phyloP scores from a whole-genome alignment of 1,140 invertebrate species.

The Leptoteleia sp. region DNA sequence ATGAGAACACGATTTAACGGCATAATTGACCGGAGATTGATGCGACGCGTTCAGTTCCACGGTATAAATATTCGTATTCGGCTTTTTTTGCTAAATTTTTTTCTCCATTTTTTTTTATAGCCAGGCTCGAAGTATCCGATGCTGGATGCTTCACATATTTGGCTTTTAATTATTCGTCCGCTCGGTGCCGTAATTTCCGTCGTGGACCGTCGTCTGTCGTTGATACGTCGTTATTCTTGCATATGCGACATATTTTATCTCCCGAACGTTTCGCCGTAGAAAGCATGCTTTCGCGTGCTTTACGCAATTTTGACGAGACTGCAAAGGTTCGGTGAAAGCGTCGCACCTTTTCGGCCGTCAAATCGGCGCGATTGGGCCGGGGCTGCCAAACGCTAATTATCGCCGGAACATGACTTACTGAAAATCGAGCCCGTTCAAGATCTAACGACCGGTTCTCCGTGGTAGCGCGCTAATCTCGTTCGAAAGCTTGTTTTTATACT shows the following conservation, averaged over 20 bases:
- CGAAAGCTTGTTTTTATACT: constrained; percentile 47
- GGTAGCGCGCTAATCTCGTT: constrained; percentile 26
- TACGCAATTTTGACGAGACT: constrained; percentile 48
- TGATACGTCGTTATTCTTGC: constrained; percentile 29
- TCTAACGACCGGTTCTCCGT: constrained; percentile 31
- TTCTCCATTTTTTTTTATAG: constrained; percentile 47
- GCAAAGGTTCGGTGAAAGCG: too few species aligned
- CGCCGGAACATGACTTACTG: not conserved
- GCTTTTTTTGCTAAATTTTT: constrained; percentile 2
- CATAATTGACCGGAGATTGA: constrained; percentile 1
- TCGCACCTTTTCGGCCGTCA: too few species aligned
- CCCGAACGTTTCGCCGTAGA: constrained; percentile 17
- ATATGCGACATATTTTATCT: constrained; percentile 13
- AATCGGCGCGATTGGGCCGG: not conserved
- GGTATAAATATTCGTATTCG: constrained; percentile 10
- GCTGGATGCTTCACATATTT: constrained; percentile 32
- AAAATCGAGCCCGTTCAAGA: constrained; percentile 14
- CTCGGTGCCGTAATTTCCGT: constrained; percentile 16
- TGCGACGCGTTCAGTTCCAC: constrained; percentile 14
- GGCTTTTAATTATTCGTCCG: constrained; percentile 44
- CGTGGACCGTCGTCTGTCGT: constrained; percentile 5
- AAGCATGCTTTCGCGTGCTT: constrained; percentile 32
- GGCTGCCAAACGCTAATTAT: constrained; percentile 10
- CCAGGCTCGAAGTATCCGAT: constrained; percentile 1
- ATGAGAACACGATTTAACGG: too few species aligned